Evolutionary conservation across 2,113 vertebrate species (phyloP), one percentile per base, ranked within the genome.

Genomic region (Cathartes aura): DNA sequence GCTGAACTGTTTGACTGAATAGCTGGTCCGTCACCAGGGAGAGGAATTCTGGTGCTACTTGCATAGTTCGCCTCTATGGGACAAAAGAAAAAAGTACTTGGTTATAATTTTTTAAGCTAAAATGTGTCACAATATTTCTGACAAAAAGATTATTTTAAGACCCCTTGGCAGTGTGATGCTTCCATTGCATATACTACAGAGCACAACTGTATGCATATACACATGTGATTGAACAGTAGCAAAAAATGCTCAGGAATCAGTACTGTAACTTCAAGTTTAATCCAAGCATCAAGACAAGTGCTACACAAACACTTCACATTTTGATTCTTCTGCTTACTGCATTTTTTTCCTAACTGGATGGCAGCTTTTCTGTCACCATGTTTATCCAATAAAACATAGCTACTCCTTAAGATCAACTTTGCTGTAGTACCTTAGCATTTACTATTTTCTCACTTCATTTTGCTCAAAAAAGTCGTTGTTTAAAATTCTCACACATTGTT

Each of bases 31-130:
- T 99, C 99, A 99, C 99, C 99, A 99, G 99, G 98, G 96, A 98
- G 97, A 98, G 99, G 96, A 94, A 99, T 98, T 97, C 99, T 99
- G 99, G 98, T 99, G 98, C 99, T 98, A 98, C 99, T 99, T 99
- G 99, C 99, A 99, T 99, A 99, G 98, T 99, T 99, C 98, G 97
- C 98, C 98, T 99, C 99, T 99, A 98, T 84, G 92, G 98, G 90
- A 95, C 81, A 96, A 74, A 84, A 90, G 22, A 82, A 81, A 75
- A 64, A 68, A 85, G 22, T 4, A 63, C 30, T 80, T 4, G 0
- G 67, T 97, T 96, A 96, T 42, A 53, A 47, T 6, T 42, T 62
- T 82, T 68, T 12, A 45, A n/a, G 23, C 43, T 75, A 87, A 72
- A 58, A 82, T 8, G 3, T 12, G 27, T 85, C 36, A 48, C 12